A percentile compares a stretch with the other conserved stretches of the same genome.
Evolutionary conservation across 37 sponge, comb jelly and placozoan species (phyloP).

Genomic region (Oscarella lobularis): DNA sequence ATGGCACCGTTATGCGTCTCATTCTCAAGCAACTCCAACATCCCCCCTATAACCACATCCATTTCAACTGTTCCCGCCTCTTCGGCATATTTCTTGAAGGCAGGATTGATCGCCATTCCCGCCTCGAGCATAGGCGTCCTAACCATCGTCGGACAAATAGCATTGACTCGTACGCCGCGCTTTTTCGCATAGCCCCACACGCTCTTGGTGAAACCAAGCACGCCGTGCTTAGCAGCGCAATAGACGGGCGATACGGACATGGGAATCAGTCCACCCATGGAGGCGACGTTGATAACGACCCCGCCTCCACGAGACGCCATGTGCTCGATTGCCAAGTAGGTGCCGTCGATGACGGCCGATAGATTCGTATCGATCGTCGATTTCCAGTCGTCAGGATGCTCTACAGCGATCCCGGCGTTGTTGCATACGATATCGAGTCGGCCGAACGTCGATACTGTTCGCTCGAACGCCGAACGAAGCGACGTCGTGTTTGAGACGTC

Average conservation of each 20-base stretch:
- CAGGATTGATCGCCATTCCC: background rate
- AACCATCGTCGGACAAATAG: slow-evolving; percentile 51
- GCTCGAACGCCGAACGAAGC: slow-evolving; percentile 29
- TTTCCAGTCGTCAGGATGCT: slow-evolving; percentile 26
- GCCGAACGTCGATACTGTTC: slow-evolving; percentile 26
- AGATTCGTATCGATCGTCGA: slow-evolving; percentile 45
- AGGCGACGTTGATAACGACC: slow-evolving; percentile 50
- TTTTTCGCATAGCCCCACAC: background rate
- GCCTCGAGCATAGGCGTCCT: slow-evolving; percentile 31
- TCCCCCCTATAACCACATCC: background rate
- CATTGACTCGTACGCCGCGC: slow-evolving; percentile 48
- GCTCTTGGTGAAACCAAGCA: slow-evolving; percentile 9
- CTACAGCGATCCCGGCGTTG: slow-evolving; percentile 72
- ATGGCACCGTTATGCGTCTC: background rate
- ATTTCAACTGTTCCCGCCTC: background rate
- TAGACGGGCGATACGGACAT: slow-evolving; percentile 2
- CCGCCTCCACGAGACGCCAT: slow-evolving; percentile 57
- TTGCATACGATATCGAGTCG: slow-evolving; percentile 57
- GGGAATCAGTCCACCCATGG: slow-evolving; percentile 39
- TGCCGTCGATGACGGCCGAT: slow-evolving; percentile 8
- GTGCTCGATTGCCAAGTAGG: slow-evolving; percentile 36
- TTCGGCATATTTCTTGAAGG: background rate
- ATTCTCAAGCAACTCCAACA: background rate
- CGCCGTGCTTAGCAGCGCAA: slow-evolving; percentile 12
- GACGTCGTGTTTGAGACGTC: slow-evolving; percentile 35